Conservation (phyloP, 2,888 invertebrate species). For the Cosmorhoe ocellata region DNA sequence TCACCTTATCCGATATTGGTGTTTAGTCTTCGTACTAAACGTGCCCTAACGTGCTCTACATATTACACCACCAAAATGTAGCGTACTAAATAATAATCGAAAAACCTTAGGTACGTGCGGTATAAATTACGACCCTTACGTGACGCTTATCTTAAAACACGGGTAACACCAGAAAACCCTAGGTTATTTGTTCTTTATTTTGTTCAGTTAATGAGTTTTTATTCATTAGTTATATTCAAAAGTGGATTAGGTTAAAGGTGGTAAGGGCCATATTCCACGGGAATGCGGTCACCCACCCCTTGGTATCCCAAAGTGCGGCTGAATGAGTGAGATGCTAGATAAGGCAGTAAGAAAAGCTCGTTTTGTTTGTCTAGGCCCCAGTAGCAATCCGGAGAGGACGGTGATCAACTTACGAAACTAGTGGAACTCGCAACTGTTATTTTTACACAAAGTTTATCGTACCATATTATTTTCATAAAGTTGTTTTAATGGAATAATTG, state of each 20-base stretch:
- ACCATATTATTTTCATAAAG: no score
- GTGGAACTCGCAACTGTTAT: no score
- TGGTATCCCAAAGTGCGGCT: no score
- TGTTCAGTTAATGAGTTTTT: slow-evolving; percentile 9
- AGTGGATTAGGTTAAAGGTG: not conserved
- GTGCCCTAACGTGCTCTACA: slow-evolving; percentile 12
- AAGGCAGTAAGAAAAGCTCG: no score
- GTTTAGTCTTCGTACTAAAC: slow-evolving; percentile 1
- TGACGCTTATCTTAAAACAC: slow-evolving; percentile 29
- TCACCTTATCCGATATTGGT: not conserved
- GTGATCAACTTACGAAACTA: no score
- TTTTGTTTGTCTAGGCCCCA: no score
- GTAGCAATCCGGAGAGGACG: no score
- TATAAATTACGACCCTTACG: slow-evolving; percentile 28
- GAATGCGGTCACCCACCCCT: no score
- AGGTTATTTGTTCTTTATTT: slow-evolving; percentile 12
- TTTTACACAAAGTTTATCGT: no score
- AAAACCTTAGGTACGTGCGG: slow-evolving; percentile 24
- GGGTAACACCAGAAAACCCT: slow-evolving; percentile 17
- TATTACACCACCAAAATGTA: slow-evolving; percentile 9
- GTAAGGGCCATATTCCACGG: not conserved
- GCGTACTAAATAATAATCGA: slow-evolving; percentile 24
- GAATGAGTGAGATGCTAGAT: no score
- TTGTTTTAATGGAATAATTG: no score
- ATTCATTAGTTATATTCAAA: slow-evolving; percentile 5